These are phyloP conservation scores for Limosa lapponica DNA, from an alignment of 2,797 vertebrate genomes.

Conservation along the genomic window DNA sequence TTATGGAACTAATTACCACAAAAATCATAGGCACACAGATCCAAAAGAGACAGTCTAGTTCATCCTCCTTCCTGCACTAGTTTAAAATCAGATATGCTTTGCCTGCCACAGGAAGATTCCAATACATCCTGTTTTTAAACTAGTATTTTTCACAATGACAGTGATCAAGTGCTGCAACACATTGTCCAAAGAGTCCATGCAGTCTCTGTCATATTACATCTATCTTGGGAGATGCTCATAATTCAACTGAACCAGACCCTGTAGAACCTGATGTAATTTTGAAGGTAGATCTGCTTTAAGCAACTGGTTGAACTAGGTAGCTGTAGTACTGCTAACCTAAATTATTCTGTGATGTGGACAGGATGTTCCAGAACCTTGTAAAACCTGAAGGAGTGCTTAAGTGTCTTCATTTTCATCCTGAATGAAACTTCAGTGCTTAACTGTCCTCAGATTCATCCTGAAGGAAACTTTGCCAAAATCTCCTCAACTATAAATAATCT, in stretches of 20 bases:
- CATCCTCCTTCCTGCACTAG: background rate
- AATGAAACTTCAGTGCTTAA: background rate
- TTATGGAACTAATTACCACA: background rate
- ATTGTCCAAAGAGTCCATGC: background rate
- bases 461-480: background rate
- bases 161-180: background rate
- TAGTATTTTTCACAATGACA: background rate
- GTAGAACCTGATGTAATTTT: background rate
- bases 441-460: background rate
- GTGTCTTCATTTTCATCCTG: background rate
- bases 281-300: background rate
- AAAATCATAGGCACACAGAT: background rate
- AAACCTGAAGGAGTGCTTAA: background rate
- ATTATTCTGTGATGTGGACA: background rate
- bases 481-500: background rate
- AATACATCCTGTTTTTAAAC: background rate
- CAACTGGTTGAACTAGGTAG: background rate
- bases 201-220: background rate
- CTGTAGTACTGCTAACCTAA: background rate
- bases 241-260: background rate
- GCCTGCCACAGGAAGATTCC: background rate
- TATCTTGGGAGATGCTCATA: background rate
- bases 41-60: background rate
- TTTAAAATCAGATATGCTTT: background rate
- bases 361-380: background rate